Evolutionary conservation across 2,888 invertebrate species (phyloP).

Genomic region (Acheta domesticus): DNA sequence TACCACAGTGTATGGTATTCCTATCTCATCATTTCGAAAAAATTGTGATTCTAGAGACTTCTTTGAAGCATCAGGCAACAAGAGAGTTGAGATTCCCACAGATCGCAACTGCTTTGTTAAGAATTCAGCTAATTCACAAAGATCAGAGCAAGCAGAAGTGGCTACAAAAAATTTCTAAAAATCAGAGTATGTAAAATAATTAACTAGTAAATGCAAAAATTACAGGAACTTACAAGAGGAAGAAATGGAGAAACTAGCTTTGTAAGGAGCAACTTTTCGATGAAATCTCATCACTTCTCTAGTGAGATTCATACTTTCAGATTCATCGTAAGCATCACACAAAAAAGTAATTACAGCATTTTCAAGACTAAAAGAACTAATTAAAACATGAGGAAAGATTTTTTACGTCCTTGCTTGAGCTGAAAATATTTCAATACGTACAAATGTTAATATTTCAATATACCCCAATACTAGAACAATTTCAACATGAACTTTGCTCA

Average conservation of each 20-base stretch:
- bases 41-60: slow-evolving; percentile 44
- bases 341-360: slow-evolving; percentile 55
- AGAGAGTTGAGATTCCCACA: slow-evolving; percentile 47
- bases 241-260: slow-evolving; percentile 59
- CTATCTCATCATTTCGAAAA: slow-evolving; percentile 56
- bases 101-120: slow-evolving; percentile 54
- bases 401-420: slow-evolving; percentile 47
- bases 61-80: slow-evolving; percentile 44
- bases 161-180: slow-evolving; percentile 38
- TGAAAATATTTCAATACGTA: slow-evolving; percentile 37
- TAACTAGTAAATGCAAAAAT: background rate
- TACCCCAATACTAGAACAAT: no score
- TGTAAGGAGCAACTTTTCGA: slow-evolving; percentile 71
- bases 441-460: no score
- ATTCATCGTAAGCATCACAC: slow-evolving; percentile 58
- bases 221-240: slow-evolving; percentile 30
- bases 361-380: slow-evolving; percentile 53
- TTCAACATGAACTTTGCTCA: slow-evolving; percentile 27
- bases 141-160: slow-evolving; percentile 46
- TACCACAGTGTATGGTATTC: slow-evolving; percentile 71
- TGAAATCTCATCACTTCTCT: slow-evolving; percentile 59
- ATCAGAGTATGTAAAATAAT: background rate
- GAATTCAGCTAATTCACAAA: slow-evolving; percentile 56
- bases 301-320: slow-evolving; percentile 39
- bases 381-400: slow-evolving; percentile 47